Conservation (phyloP, 2,888 invertebrate species). For the Heliconius hortense region DNA sequence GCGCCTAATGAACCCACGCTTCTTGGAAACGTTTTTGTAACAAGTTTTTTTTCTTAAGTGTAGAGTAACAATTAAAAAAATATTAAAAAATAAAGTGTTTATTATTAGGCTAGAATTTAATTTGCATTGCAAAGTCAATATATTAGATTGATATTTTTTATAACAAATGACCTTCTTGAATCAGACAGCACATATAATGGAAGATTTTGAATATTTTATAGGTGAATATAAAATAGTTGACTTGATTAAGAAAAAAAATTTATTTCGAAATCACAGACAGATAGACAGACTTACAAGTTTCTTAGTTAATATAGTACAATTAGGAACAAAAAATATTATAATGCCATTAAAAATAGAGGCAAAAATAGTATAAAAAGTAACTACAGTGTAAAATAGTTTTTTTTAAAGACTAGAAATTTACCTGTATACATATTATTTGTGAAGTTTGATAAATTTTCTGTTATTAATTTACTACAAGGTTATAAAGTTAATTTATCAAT, state of each 20-base stretch:
- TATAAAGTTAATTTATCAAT: background rate
- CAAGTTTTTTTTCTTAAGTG: too few relatives aligned
- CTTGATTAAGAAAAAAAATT: background rate
- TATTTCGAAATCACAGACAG: conserved; percentile 22
- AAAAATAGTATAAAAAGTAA: conserved; percentile 14
- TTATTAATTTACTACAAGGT: background rate
- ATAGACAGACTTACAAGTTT: conserved; percentile 25
- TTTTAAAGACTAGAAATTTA: conserved; percentile 11
- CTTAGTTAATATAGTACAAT: conserved; percentile 9
- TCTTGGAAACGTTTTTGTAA: too few relatives aligned
- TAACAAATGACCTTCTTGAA: too few relatives aligned
- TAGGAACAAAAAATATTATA: conserved; percentile 10
- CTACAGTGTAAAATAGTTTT: conserved; percentile 12
- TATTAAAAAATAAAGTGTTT: too few relatives aligned
- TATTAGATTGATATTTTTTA: too few relatives aligned
- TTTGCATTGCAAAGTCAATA: too few relatives aligned
- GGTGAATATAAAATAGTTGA: background rate
- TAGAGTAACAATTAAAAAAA: too few relatives aligned
- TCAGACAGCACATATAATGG: too few relatives aligned
- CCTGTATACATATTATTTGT: conserved; percentile 7
- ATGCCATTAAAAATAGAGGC: conserved; percentile 15
- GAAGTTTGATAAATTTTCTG: background rate
- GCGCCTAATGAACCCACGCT: too few relatives aligned
- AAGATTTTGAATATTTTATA: background rate
- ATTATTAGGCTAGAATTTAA: too few relatives aligned